Conservation (phyloP, 2,113 vertebrate species). For the Megatriorchis doriae region DNA sequence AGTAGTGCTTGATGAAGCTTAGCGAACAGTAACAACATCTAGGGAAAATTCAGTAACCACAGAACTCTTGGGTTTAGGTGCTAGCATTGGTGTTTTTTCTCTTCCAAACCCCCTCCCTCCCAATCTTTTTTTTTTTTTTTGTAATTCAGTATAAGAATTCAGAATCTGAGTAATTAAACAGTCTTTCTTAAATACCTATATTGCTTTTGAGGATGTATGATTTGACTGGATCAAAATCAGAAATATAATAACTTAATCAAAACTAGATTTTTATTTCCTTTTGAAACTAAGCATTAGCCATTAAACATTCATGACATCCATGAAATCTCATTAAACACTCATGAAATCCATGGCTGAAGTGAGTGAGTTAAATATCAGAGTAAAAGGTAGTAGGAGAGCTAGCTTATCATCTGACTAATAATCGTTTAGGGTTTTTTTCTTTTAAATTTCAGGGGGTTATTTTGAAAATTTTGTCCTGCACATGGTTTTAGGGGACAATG, state of each 20-base stretch:
- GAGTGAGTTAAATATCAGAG: not conserved
- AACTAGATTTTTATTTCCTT: not conserved
- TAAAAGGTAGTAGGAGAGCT: not conserved
- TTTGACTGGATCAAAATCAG: not conserved
- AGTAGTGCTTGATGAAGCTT: not conserved
- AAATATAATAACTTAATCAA: not conserved
- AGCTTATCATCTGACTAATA: not conserved
- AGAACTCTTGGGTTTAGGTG: not conserved
- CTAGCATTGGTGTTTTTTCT: not conserved
- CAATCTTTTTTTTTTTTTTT: not conserved
- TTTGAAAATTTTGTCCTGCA: not conserved
- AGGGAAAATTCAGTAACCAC: not conserved
- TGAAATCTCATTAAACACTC: too few relatives aligned
- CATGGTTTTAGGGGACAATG: not conserved
- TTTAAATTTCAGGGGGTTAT: not conserved
- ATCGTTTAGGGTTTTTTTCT: not conserved
- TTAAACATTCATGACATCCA: not conserved
- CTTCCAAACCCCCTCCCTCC: not conserved
- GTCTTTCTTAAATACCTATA: not conserved
- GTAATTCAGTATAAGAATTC: not conserved
- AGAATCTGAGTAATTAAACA: not conserved
- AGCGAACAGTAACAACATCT: not conserved
- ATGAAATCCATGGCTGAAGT: not conserved
- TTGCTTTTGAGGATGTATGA: not conserved
- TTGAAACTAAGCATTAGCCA: not conserved